phyloP scores from a whole-genome alignment of 2,888 invertebrate species.

The Anarsia innoxiella region DNA sequence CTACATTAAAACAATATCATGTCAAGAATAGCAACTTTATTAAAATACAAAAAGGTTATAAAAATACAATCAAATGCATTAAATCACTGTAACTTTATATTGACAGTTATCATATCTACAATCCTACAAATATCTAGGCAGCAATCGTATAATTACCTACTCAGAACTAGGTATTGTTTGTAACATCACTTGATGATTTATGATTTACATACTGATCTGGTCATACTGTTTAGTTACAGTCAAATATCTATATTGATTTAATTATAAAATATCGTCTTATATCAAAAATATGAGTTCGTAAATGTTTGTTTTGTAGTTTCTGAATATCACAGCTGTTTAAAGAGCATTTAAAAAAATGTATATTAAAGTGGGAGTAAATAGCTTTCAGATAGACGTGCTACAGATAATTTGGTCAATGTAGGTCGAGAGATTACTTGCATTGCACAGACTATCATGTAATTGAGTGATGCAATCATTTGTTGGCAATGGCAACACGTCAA shows the following conservation, averaged over 20 bases:
- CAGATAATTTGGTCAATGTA: neutral
- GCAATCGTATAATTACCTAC: constrained; percentile 45
- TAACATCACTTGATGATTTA: constrained; percentile 44
- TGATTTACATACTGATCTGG: constrained; percentile 24
- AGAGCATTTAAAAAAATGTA: no score
- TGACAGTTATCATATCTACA: constrained; percentile 44
- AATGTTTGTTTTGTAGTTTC: constrained; percentile 8
- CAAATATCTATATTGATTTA: constrained; percentile 5
- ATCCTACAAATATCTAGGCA: constrained; percentile 54
- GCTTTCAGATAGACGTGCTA: no score
- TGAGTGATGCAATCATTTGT: neutral
- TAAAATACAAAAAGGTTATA: constrained; percentile 74
- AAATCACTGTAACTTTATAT: constrained; percentile 66
- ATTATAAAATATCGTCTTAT: constrained; percentile 1
- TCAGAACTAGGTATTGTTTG: constrained; percentile 35
- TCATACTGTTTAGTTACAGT: constrained; percentile 16
- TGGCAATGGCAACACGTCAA: constrained; percentile 15
- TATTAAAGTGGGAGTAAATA: neutral
- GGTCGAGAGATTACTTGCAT: neutral
- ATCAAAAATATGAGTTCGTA: constrained; percentile 11
- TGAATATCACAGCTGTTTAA: constrained; percentile 5
- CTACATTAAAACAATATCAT: constrained; percentile 15
- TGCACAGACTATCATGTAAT: neutral
- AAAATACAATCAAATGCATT: constrained; percentile 75
- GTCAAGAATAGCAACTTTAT: constrained; percentile 74